Evolutionary conservation across 2,113 vertebrate species (phyloP).

Genomic region (rat (Rattus norvegicus)): DNA sequence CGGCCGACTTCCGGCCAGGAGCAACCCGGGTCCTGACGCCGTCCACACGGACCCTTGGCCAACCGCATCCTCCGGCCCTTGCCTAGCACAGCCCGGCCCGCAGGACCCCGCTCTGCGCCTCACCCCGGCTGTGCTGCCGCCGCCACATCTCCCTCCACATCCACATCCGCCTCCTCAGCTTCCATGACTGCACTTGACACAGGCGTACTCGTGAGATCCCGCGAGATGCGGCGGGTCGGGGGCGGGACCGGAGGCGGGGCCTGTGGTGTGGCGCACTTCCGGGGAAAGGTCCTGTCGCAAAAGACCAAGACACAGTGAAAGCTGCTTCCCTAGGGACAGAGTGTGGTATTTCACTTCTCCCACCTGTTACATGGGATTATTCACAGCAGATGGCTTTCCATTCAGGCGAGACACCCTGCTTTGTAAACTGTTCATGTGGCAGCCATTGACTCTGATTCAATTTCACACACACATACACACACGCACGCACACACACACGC

Average conservation of each 20-base stretch:
- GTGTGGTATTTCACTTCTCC: background rate
- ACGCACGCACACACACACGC: background rate
- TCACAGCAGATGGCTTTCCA: background rate
- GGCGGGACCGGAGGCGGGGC: background rate
- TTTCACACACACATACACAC: background rate
- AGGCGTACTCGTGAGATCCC: conserved; percentile 28
- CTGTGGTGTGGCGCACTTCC: background rate
- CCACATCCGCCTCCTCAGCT: conserved; percentile 93
- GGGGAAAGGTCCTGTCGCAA: fast-evolving
- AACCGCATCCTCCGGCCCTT: background rate
- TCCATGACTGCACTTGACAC: conserved; percentile 85
- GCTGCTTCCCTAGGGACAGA: background rate
- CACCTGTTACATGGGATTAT: background rate
- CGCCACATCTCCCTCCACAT: conserved; percentile 93
- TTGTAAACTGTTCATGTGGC: background rate
- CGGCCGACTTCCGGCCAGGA: background rate
- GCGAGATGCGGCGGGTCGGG: conserved; percentile 50
- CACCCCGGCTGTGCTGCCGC: conserved; percentile 82
- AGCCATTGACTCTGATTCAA: background rate
- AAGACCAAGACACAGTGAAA: background rate
- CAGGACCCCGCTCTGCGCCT: conserved; percentile 14
- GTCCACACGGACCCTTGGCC: background rate
- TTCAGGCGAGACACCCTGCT: background rate
- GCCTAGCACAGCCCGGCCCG: background rate
- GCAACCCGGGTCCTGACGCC: background rate